Evolutionary conservation across 1,140 invertebrate genomes (phyloP).

Genomic region (Drosophila albomicans): DNA sequence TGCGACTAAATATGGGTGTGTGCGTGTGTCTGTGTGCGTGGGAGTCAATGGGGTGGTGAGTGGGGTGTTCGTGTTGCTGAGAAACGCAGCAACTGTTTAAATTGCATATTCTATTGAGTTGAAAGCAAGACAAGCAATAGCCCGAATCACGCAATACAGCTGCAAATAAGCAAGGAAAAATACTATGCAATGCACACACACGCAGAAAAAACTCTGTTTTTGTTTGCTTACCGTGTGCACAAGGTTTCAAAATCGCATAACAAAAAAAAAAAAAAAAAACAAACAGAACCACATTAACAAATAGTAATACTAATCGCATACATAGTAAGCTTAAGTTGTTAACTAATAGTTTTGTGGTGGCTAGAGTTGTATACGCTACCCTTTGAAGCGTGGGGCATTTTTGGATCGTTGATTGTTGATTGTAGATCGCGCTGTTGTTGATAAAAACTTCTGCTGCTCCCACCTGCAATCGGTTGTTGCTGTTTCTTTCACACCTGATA

Average conservation of each 20-base stretch:
- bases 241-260: slow-evolving; percentile 27
- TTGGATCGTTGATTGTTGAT: background rate
- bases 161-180: slow-evolving; percentile 7
- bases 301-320: background rate
- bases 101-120: slow-evolving; percentile 59
- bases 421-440: slow-evolving; percentile 8
- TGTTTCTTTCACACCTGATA: slow-evolving; percentile 35
- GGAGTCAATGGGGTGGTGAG: background rate
- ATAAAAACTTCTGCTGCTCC: slow-evolving; percentile 17
- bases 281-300: slow-evolving; percentile 16
- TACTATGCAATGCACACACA: background rate
- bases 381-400: slow-evolving; percentile 13
- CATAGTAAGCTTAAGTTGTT: background rate
- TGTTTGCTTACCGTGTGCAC: slow-evolving; percentile 29
- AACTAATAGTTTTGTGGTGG: background rate
- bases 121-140: slow-evolving; percentile 13
- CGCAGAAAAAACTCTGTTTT: no score
- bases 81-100: slow-evolving; percentile 60
- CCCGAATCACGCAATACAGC: slow-evolving; percentile 6
- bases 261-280: slow-evolving; percentile 1
- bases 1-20: background rate
- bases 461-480: slow-evolving; percentile 14
- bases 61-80: slow-evolving; percentile 41
- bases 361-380: slow-evolving; percentile 13
- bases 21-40: slow-evolving; percentile 16